Percentiles rank a stretch among this genome's conserved stretches.
phyloP scores from a whole-genome alignment of 2,797 vertebrate genomes.

The Tauraco hartlaubi region DNA sequence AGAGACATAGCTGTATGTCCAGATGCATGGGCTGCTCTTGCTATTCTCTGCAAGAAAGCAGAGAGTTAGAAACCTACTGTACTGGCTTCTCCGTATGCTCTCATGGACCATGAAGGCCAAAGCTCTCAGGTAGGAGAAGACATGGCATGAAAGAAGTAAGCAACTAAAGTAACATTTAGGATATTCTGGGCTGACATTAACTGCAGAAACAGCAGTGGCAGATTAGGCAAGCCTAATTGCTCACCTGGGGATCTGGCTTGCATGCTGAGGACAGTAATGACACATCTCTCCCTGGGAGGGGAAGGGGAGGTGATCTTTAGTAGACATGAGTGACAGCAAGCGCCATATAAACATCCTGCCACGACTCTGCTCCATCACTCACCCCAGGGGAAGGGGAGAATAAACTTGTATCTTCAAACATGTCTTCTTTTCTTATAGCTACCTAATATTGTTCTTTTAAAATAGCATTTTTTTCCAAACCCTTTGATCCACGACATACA shows the following conservation, averaged over 20 bases:
- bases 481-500: not conserved
- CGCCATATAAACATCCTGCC: not conserved
- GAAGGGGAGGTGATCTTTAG: not conserved
- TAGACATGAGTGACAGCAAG: not conserved
- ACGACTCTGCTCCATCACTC: not conserved
- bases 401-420: not conserved
- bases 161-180: not conserved
- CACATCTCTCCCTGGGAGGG: not conserved
- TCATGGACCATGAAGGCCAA: not conserved
- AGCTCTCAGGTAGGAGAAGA: not conserved
- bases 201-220: not conserved
- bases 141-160: not conserved
- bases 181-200: not conserved
- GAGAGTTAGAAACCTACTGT: not conserved
- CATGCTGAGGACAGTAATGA: not conserved
- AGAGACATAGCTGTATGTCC: not conserved
- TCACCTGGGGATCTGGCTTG: not conserved
- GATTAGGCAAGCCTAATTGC: constrained; percentile 27
- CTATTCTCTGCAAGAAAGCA: not conserved
- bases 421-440: not conserved
- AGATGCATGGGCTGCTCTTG: not conserved
- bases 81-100: not conserved
- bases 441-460: not conserved
- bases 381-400: not conserved
- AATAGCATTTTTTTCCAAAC: rapidly evolving